Evolutionary conservation across 2,113 vertebrate genomes (phyloP).

Genomic region (Carollia perspicillata): DNA sequence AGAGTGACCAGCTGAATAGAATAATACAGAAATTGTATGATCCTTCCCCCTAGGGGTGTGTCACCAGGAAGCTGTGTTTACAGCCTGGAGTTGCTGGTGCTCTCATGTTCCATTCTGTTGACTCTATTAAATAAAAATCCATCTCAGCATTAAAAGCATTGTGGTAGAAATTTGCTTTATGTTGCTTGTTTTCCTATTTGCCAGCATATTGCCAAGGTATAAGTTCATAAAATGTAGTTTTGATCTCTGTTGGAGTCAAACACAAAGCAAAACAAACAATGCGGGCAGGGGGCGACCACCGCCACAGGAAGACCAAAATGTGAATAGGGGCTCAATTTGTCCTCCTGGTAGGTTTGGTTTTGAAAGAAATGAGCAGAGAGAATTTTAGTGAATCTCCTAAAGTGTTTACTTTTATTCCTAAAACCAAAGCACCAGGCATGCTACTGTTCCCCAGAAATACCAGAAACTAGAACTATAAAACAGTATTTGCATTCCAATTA

Average conservation of each 20-base stretch:
- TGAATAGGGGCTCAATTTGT: slow-evolving; percentile 12
- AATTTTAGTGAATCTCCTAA: background rate
- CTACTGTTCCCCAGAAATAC: background rate
- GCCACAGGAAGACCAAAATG: background rate
- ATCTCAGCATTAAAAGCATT: slow-evolving; percentile 53
- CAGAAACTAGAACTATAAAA: slow-evolving; percentile 14
- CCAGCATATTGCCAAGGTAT: background rate
- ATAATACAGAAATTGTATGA: slow-evolving; percentile 49
- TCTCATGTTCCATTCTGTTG: slow-evolving; percentile 35
- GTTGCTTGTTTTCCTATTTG: slow-evolving; percentile 60
- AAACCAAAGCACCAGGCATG: slow-evolving; percentile 16
- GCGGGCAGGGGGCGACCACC: background rate
- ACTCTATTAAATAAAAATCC: slow-evolving; percentile 52
- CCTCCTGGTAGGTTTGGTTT: slow-evolving; percentile 45
- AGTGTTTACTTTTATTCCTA: slow-evolving; percentile 35
- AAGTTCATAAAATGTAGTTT: slow-evolving; percentile 42
- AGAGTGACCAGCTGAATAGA: slow-evolving; percentile 55
- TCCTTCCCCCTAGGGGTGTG: slow-evolving; percentile 36
- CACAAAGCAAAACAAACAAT: slow-evolving; percentile 52
- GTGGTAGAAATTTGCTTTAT: slow-evolving; percentile 56
- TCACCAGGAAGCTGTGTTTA: slow-evolving; percentile 31
- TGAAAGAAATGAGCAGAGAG: background rate
- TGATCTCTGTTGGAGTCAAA: slow-evolving; percentile 34
- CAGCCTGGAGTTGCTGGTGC: slow-evolving; percentile 37
- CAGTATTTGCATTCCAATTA: slow-evolving; percentile 11